Base-by-base conservation (phyloP, 2,888 invertebrate species). In the Stramonita haemastoma region DNA sequence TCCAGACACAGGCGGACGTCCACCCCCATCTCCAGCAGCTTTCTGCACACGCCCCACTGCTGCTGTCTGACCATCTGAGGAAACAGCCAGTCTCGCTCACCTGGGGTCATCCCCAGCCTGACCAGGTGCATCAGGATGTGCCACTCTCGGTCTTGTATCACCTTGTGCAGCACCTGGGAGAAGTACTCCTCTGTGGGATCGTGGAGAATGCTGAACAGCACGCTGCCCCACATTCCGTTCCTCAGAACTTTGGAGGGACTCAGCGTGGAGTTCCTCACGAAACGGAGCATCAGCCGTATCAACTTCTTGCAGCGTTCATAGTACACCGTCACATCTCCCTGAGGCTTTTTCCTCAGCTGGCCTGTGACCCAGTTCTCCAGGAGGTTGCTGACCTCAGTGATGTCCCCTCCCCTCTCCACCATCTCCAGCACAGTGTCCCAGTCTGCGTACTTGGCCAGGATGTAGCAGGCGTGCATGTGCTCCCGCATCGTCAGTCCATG, bases 41-140 rank as follows among this genome's bases (percentile, higher is more conserved):
- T 29, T 60, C 32, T 70, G 22, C 34, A 60, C 32, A 86, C 86
- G 1, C 86, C 70, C 66, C 86, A 86, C 86, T 36, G 86, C 70
- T 66, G 34, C 22, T 22, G 34, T 70, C 17, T 32, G 29, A 86
- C 70, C 34, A 70, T 70, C 17, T 66, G 11, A 19, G 32, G 60
- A 34, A 86, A 86, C 34, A 86, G 34, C 26, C 29, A 36, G 36
- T 66, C 22, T 36, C 70, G 66, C 0, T 86, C 66, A 29, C 0
- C 66, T 34, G 4, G 4, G 70, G 2, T 32, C 56, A 86, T 86
- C 29, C 84, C 84, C 15, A 85, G 84, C 57, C 57, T 85, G n/a
- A n/a, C 29, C 84, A 85, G 84, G 29, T 85, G 84, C 57, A 56
- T 57, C 84, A 85, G 22, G 26, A 57, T 29, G 57, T 85, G 84